These are phyloP conservation scores for Cantharis nigra DNA, from an alignment of 2,888 invertebrate species.

Conservation along the genomic window DNA sequence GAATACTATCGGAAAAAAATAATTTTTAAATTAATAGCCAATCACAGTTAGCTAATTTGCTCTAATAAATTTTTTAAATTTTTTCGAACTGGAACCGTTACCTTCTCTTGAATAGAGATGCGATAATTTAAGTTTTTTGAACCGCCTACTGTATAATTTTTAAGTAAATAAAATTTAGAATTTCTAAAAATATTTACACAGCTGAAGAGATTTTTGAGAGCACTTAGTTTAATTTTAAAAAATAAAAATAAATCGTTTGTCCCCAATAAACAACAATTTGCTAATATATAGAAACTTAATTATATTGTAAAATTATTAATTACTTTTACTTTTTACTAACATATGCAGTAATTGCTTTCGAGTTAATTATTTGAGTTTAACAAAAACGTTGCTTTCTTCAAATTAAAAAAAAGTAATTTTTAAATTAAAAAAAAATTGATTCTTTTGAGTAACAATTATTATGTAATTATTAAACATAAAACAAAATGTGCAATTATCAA, in stretches of 20 bases:
- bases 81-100: not conserved
- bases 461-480: not conserved
- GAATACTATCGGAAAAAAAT: not conserved
- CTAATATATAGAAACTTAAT: not conserved
- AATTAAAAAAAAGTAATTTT: not conserved
- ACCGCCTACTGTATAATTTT: not conserved
- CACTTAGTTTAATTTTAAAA: too few relatives aligned
- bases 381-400: not conserved
- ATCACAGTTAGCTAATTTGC: not conserved
- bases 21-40: not conserved
- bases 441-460: not conserved
- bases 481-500: not conserved
- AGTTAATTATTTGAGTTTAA: not conserved
- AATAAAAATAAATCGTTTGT: not conserved
- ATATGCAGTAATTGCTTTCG: not conserved
- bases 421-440: not conserved
- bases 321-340: not conserved
- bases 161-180: not conserved
- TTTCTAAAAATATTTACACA: not conserved
- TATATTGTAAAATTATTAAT: not conserved
- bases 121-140: not conserved
- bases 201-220: not conserved
- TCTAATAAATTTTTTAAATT: not conserved
- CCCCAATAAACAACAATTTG: not conserved
- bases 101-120: not conserved